These are phyloP conservation scores for Pseudorhombus dupliciocellatus DNA, from an alignment of 2,113 vertebrate species.

Conservation along the genomic window DNA sequence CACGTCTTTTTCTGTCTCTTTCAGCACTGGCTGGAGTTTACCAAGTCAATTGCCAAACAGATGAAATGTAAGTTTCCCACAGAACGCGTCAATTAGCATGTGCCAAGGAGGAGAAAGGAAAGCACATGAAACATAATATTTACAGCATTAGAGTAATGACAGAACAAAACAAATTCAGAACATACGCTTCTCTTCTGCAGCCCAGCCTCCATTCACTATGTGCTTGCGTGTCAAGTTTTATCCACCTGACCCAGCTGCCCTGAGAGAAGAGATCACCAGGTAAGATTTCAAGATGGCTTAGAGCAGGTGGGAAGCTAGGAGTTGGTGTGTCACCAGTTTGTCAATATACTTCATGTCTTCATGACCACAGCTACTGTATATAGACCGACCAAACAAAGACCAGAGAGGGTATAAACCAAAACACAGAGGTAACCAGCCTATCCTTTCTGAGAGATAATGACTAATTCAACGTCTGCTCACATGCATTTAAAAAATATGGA, in stretches of 20 bases:
- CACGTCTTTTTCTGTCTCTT: constrained; percentile 58
- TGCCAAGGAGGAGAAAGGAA: background rate
- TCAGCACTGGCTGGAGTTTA: constrained; percentile 98
- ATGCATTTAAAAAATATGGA: too few relatives aligned
- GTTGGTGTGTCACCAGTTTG: background rate
- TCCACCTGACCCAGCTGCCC: constrained; percentile 92
- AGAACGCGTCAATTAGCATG: background rate
- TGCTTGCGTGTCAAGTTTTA: constrained; percentile 99
- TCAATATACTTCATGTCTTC: too few relatives aligned
- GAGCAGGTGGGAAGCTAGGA: background rate
- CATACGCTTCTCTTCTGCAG: constrained; percentile 70
- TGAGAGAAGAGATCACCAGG: constrained; percentile 99
- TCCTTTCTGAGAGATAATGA: too few relatives aligned
- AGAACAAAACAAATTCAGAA: background rate
- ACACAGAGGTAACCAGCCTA: too few relatives aligned
- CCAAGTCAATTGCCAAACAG: constrained; percentile 97
- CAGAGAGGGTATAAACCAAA: too few relatives aligned
- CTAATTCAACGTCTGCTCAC: too few relatives aligned
- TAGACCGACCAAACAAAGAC: too few relatives aligned
- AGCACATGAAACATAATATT: background rate
- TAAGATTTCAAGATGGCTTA: constrained; percentile 57
- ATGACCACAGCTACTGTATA: too few relatives aligned
- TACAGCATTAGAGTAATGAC: background rate
- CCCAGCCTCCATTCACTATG: constrained; percentile 97
- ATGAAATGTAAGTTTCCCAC: constrained; percentile 90